Conservation (phyloP, 2,888 invertebrate species). For the Caenorhabditis sp. region DNA sequence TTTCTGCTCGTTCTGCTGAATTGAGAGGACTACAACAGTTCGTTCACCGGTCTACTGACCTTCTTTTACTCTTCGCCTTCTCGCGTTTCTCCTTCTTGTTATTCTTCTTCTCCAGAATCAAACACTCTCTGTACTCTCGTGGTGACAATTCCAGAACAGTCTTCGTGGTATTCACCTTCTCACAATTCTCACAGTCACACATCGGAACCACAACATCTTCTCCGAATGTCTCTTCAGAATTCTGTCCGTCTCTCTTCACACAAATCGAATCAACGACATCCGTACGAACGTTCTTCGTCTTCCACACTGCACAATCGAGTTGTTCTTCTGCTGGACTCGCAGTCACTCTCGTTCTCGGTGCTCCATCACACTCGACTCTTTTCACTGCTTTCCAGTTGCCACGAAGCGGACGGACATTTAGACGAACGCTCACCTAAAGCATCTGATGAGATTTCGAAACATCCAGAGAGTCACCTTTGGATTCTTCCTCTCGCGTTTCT, state of each 20-base stretch:
- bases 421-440: slow-evolving; percentile 42
- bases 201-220: neutral
- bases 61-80: slow-evolving; percentile 1
- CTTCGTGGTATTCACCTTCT: neutral
- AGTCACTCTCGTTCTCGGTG: neutral
- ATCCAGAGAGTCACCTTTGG: slow-evolving; percentile 1
- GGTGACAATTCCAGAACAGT: slow-evolving; percentile 17
- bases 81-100: neutral
- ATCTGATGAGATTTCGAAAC: neutral
- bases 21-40: neutral
- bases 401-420: slow-evolving; percentile 40
- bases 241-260: neutral
- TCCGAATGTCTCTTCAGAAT: neutral
- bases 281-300: slow-evolving; percentile 43
- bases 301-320: slow-evolving; percentile 42
- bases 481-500: slow-evolving; percentile 28
- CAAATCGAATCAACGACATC: slow-evolving; percentile 3
- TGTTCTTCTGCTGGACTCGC: slow-evolving; percentile 40
- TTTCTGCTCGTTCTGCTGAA: neutral
- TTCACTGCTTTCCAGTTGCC: slow-evolving; percentile 54
- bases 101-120: slow-evolving; percentile 24
- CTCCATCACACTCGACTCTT: slow-evolving; percentile 14
- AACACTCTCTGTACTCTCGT: neutral
- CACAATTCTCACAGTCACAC: slow-evolving; percentile 42
- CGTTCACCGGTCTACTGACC: neutral